Evolutionary conservation across 2,888 invertebrate genomes (phyloP).

Genomic region (Pocota personata): DNA sequence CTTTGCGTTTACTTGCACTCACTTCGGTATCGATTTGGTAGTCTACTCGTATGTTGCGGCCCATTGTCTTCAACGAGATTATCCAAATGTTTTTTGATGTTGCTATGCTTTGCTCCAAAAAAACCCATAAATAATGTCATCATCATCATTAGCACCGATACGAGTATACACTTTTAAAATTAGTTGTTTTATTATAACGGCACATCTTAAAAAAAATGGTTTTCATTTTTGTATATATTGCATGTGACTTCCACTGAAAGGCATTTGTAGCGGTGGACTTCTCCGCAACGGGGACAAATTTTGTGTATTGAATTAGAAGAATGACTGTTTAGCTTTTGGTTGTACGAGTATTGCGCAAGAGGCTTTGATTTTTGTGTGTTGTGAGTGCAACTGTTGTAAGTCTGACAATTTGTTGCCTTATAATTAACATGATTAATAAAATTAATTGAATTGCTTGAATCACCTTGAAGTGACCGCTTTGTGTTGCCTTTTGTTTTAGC

Average conservation of each 20-base stretch:
- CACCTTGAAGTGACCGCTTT: neutral
- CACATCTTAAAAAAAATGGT: neutral
- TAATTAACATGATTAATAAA: neutral
- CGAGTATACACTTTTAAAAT: neutral
- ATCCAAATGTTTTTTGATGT: neutral
- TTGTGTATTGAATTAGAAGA: too few species aligned
- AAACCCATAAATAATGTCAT: slow-evolving; percentile 4
- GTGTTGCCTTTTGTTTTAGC: slow-evolving; percentile 8
- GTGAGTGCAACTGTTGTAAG: neutral
- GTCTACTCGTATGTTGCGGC: neutral
- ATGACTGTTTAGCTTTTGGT: slow-evolving; percentile 12
- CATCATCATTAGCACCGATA: neutral
- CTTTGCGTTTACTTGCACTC: slow-evolving; percentile 11
- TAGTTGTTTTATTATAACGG: slow-evolving; percentile 4
- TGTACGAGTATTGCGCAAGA: slow-evolving; percentile 1
- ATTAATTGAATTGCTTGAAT: slow-evolving; percentile 9
- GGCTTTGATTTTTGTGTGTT: neutral
- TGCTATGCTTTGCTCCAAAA: slow-evolving; percentile 10
- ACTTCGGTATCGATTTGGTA: slow-evolving; percentile 17
- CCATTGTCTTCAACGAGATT: neutral
- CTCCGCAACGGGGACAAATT: neutral
- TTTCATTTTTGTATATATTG: neutral
- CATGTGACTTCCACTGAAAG: neutral
- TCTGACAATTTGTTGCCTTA: neutral
- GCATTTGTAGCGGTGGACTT: neutral